A percentile compares a stretch with the other conserved stretches of the same genome.
Evolutionary conservation across 2,113 vertebrate genomes (phyloP).

Genomic region (Pseudois nayaur): DNA sequence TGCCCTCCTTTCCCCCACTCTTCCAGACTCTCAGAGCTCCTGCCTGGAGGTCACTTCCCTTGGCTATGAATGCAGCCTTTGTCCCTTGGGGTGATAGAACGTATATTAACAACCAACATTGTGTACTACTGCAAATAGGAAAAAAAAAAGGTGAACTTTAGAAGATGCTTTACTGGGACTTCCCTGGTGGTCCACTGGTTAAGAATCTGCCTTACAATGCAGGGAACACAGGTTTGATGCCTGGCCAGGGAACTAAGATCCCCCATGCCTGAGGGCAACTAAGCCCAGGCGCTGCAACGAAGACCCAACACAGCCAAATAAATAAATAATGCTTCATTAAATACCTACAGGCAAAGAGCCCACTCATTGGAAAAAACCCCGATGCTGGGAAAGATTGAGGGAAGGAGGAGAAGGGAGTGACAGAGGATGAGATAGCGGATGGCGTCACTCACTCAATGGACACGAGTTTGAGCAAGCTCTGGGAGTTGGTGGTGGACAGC

Average conservation of each 20-base stretch:
- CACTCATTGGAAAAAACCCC: not conserved
- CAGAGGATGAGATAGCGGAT: not conserved
- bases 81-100: not conserved
- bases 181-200: not conserved
- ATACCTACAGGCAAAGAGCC: not conserved
- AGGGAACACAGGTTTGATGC: not conserved
- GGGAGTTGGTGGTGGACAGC: not conserved
- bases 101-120: not conserved
- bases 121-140: not conserved
- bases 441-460: not conserved
- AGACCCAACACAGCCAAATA: not conserved
- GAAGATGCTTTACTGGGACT: not conserved
- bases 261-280: not conserved
- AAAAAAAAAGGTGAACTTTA: not conserved
- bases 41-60: not conserved
- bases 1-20: not conserved
- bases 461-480: not conserved
- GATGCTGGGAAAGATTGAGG: not conserved
- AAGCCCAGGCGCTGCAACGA: rapidly evolving
- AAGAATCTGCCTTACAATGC: not conserved
- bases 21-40: not conserved
- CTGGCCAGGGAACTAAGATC: not conserved
- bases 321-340: not conserved
- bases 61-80: not conserved
- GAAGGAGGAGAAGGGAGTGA: not conserved